Evolutionary conservation across 1,140 invertebrate genomes (phyloP).

Genomic region (Drosophila chauvacae): DNA sequence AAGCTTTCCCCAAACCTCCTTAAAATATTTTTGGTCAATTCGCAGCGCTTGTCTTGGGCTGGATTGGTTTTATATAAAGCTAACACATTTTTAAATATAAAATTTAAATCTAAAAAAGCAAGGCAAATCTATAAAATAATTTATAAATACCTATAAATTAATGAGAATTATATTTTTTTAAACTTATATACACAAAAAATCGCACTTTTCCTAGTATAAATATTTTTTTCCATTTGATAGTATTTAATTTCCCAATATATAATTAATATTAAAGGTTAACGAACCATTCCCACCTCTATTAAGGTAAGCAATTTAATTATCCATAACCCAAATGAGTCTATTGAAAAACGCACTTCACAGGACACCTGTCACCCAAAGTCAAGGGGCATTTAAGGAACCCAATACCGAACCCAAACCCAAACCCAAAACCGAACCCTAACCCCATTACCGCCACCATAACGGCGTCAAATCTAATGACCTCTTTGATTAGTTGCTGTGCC

Average conservation of each 20-base stretch:
- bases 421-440: neutral
- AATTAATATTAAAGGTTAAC: slow-evolving; percentile 4
- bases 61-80: neutral
- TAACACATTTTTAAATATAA: neutral
- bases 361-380: slow-evolving; percentile 47
- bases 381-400: slow-evolving; percentile 42
- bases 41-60: slow-evolving; percentile 58
- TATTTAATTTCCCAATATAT: slow-evolving; percentile 7
- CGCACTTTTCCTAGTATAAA: too few species aligned
- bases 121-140: too few species aligned
- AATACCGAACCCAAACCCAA: neutral
- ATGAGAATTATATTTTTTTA: too few species aligned
- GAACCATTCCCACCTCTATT: neutral
- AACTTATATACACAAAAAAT: neutral
- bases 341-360: slow-evolving; percentile 44
- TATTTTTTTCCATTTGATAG: neutral
- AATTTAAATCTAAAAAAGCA: too few species aligned
- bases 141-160: too few species aligned
- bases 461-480: slow-evolving; percentile 73
- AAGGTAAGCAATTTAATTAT: slow-evolving; percentile 50
- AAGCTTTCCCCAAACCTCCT: slow-evolving; percentile 11
- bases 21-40: slow-evolving; percentile 29
- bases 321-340: slow-evolving; percentile 51
- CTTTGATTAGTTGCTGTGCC: slow-evolving; percentile 61
- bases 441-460: slow-evolving; percentile 26